These are phyloP conservation scores for Unio pictorum DNA, from an alignment of 2,888 invertebrate species.

Conservation along the genomic window DNA sequence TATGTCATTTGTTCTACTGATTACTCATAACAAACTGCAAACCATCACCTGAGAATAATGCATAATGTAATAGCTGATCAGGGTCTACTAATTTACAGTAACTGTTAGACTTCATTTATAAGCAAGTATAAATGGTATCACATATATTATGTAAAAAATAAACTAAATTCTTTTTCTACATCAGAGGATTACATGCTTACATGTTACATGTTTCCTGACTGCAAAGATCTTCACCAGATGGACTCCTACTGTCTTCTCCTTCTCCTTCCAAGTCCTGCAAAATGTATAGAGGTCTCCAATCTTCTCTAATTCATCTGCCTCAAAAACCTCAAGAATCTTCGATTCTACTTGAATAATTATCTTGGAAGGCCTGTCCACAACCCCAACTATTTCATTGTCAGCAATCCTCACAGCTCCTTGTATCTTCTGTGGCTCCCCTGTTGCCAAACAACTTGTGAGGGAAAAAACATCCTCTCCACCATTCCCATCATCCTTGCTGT, in stretches of 20 bases:
- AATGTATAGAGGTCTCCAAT: conserved; percentile 34
- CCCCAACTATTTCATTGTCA: conserved; percentile 33
- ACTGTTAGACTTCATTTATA: neutral
- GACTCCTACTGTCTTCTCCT: conserved; percentile 37
- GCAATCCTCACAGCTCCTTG: conserved; percentile 30
- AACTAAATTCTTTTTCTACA: too few species aligned
- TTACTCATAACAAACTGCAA: too few species aligned
- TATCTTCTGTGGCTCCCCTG: conserved; percentile 34
- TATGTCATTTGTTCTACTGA: too few species aligned
- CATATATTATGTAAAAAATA: neutral
- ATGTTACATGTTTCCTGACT: conserved; percentile 31
- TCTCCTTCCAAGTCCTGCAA: conserved; percentile 34
- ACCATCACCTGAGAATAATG: too few species aligned
- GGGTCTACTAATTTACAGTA: too few species aligned
- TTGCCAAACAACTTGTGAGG: conserved; percentile 37
- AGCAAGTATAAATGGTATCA: too few species aligned
- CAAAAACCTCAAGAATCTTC: conserved; percentile 20
- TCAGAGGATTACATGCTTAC: conserved; percentile 21
- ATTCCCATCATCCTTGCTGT: conserved; percentile 13
- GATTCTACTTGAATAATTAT: conserved; percentile 42
- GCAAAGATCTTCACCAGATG: conserved; percentile 45
- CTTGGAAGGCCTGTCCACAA: conserved; percentile 29
- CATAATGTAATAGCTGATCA: too few species aligned
- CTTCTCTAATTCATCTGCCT: conserved; percentile 20
- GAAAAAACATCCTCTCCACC: conserved; percentile 8